A percentile compares a stretch with the other conserved stretches of the same genome.
Conservation (phyloP, 2,888 invertebrate species). For the Parnassius mnemosyne region DNA sequence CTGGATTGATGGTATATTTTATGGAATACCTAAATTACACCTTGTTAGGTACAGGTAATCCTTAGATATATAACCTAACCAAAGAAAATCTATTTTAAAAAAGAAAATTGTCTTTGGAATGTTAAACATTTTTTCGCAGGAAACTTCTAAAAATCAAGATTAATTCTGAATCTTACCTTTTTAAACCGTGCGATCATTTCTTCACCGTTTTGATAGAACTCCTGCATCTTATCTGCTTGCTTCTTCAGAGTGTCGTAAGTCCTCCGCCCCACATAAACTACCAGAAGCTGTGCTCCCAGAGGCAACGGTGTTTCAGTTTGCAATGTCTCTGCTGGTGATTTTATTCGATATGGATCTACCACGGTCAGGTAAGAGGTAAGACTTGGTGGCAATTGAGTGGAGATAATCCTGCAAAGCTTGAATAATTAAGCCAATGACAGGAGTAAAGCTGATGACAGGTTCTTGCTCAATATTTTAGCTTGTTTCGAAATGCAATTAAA, state of each 20-base stretch:
- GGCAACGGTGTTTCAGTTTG: constrained; percentile 86
- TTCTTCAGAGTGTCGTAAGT: constrained; percentile 79
- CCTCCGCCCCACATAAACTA: constrained; percentile 85
- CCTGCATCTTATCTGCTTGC: constrained; percentile 55
- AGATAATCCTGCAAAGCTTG: constrained; percentile 83
- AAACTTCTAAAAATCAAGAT: neutral
- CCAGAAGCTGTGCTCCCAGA: constrained; percentile 88
- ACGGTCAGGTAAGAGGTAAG: constrained; percentile 89
- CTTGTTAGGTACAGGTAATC: too few relatives aligned
- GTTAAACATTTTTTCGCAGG: too few relatives aligned
- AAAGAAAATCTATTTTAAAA: too few relatives aligned
- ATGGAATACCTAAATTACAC: too few relatives aligned
- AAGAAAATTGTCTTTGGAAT: too few relatives aligned
- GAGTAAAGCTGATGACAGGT: too few relatives aligned
- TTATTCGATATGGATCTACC: constrained; percentile 91
- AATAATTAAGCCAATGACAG: too few relatives aligned
- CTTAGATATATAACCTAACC: too few relatives aligned
- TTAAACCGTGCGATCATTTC: constrained; percentile 67
- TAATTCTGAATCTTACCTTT: constrained; percentile 49
- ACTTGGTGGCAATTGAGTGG: constrained; percentile 87
- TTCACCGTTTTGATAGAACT: constrained; percentile 66
- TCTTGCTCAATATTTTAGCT: too few relatives aligned
- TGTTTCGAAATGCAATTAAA: too few relatives aligned
- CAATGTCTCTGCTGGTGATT: constrained; percentile 88
- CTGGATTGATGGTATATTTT: too few relatives aligned